Evolutionary conservation across 2,888 invertebrate genomes (phyloP), one percentile per base, ranked within the genome.

Genomic region (Ormia ochracea): DNA sequence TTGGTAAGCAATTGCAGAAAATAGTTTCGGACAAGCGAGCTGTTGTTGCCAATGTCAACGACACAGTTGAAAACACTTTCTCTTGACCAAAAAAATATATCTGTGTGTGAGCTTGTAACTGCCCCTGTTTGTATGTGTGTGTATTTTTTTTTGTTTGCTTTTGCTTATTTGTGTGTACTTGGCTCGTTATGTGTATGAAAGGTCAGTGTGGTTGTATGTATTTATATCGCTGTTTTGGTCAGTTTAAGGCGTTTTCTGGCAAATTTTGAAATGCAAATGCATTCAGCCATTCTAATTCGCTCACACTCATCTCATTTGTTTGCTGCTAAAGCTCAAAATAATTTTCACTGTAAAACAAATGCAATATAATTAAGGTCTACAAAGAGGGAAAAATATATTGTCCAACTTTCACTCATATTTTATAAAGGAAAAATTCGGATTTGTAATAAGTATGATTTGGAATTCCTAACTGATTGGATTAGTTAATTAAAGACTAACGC

Each of bases 31-130:
- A 31, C 54, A 63, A 65, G 48, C 50, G 28, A 28, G n/a, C 19
- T 69, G 48, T 76, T 54, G 52, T 50, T 52, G 61, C 56, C 61
- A 80, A 73, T 80, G 72, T 80, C 68, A 80, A 80, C 80, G 80
- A 63, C 76, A 80, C 54, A 54, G 33, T 61, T 38, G 38, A 50
- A 73, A 80, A 80, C 76, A 80, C 76, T 80, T 80, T 80, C 80
- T 63, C 76, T 68, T 63, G 38, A 36, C 2, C 12, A 59, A 48
- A 63, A 23, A 56, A 69, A 63, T 17, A 21, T 14, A 28, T 19
- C 7, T 23, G 31, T 36, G 23, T 28, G 36, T 58, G 43, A 12
- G n/a, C 2, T 1, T 12, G 36, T 10, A 3, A 36, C 3, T n/a
- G 28, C 36, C 12, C 1, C 3, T 59, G 54, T 48, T 19, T 48